Evolutionary conservation across 2,797 vertebrate genomes (phyloP).

Genomic region (Fundulus diaphanus): DNA sequence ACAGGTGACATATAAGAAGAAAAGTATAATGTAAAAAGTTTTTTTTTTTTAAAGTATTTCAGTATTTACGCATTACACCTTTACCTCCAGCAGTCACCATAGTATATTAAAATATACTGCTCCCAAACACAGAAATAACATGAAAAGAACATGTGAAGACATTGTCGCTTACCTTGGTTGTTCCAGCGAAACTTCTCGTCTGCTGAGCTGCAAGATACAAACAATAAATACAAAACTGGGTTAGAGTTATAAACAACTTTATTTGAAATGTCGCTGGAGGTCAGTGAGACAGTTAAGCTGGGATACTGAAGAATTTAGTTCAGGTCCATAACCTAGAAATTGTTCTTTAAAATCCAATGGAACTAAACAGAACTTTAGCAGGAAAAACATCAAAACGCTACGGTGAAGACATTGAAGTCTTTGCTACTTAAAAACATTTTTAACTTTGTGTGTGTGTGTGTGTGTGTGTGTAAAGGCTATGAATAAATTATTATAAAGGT

Average conservation of each 20-base stretch:
- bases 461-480: too few relatives aligned
- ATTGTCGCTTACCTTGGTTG: conserved; percentile 89
- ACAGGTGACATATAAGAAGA: neutral
- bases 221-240: conserved; percentile 32
- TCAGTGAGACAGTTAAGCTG: conserved; percentile 1
- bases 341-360: neutral
- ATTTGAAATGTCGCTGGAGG: conserved; percentile 3
- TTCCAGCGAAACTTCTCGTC: conserved; percentile 99
- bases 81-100: neutral
- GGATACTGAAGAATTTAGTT: neutral
- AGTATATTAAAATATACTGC: conserved; percentile 3
- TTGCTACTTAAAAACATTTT: neutral
- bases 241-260: conserved; percentile 40
- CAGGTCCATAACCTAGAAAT: neutral
- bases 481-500: too few relatives aligned
- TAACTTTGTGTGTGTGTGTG: too few relatives aligned
- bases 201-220: conserved; percentile 87
- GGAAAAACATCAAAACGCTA: neutral
- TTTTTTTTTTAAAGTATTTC: too few relatives aligned
- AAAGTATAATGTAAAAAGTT: neutral
- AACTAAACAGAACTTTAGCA: neutral
- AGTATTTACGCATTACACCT: neutral
- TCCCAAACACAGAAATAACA: conserved; percentile 40
- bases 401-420: neutral
- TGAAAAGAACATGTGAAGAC: conserved; percentile 2